phyloP scores from a whole-genome alignment of 2,888 invertebrate genomes.

The Mimas tiliae region DNA sequence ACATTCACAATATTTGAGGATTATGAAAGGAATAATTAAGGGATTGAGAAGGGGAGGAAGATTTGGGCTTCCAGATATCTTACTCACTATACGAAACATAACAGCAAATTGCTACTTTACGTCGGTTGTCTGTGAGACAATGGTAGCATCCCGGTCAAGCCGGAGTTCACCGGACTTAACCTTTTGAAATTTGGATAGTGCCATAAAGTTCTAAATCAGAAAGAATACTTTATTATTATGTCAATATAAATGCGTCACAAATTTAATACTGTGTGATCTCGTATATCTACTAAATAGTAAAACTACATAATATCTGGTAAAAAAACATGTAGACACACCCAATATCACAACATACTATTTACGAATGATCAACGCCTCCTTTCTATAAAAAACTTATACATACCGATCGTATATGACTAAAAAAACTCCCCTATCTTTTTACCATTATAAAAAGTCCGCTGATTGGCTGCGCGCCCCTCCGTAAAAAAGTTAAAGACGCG shows the following conservation, averaged over 20 bases:
- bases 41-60: too few species aligned
- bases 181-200: too few species aligned
- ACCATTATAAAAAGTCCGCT: constrained; percentile 54
- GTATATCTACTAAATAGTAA: not conserved
- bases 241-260: not conserved
- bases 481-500: constrained; percentile 81
- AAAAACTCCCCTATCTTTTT: constrained; percentile 78
- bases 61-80: too few species aligned
- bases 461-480: constrained; percentile 70
- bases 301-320: not conserved
- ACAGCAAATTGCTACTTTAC: too few species aligned
- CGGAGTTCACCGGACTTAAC: too few species aligned
- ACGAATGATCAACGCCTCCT: constrained; percentile 53
- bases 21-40: too few species aligned
- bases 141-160: too few species aligned
- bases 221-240: too few species aligned
- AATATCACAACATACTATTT: constrained; percentile 2
- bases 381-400: constrained; percentile 53
- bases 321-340: not conserved
- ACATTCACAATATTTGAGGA: too few species aligned
- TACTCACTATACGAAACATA: too few species aligned
- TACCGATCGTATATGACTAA: constrained; percentile 46
- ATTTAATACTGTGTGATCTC: not conserved
- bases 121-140: too few species aligned
- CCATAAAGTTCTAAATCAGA: too few species aligned